phyloP scores from a whole-genome alignment of 2,113 vertebrate species.

The Eonycteris spelaea region DNA sequence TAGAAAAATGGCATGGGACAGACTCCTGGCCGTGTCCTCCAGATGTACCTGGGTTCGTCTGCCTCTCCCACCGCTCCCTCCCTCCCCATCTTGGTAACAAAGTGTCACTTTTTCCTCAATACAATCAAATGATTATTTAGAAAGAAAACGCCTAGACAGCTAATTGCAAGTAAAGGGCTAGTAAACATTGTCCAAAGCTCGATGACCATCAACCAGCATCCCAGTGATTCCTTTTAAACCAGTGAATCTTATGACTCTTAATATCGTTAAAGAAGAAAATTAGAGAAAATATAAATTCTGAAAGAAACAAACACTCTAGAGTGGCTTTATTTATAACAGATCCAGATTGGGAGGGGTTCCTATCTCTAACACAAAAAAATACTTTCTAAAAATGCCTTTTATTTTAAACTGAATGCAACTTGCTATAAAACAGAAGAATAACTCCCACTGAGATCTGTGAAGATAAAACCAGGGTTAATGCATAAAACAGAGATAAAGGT shows the following conservation, averaged over 20 bases:
- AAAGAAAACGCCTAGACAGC: not conserved
- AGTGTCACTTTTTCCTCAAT: not conserved
- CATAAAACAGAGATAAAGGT: not conserved
- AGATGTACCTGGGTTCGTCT: not conserved
- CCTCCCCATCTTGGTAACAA: not conserved
- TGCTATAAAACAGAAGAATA: not conserved
- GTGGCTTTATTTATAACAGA: not conserved
- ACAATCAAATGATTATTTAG: not conserved
- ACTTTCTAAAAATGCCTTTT: not conserved
- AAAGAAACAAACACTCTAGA: not conserved
- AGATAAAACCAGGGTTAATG: not conserved
- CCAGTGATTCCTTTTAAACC: not conserved
- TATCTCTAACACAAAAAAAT: not conserved
- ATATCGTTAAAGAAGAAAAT: not conserved
- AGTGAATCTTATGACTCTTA: not conserved
- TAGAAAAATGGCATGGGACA: not conserved
- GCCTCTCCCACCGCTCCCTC: not conserved
- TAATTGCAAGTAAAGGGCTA: not conserved
- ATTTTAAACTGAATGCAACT: not conserved
- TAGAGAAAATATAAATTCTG: not conserved
- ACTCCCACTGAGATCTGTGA: not conserved
- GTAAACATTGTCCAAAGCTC: not conserved
- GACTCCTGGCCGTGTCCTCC: not conserved
- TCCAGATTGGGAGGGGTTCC: not conserved
- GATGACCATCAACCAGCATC: rapidly evolving